Evolutionary conservation across 2,113 vertebrate genomes (phyloP).

Genomic region (Sinocyclocheilus anshuiensis): DNA sequence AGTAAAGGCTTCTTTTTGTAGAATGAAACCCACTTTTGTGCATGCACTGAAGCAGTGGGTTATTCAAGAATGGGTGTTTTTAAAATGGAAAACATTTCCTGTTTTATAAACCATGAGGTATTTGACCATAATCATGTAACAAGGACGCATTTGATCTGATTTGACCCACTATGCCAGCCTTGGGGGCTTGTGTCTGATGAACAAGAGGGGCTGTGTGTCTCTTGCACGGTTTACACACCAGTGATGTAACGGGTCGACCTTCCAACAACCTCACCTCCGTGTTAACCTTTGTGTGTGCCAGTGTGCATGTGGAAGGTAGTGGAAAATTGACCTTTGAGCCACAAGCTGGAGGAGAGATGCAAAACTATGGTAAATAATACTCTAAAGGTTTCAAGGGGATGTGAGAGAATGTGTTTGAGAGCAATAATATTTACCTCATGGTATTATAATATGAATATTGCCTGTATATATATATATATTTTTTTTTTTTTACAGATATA

Average conservation of each 20-base stretch:
- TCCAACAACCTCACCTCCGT: conserved; percentile 3
- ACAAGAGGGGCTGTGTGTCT: conserved; percentile 8
- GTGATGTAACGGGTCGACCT: conserved; percentile 34
- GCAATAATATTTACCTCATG: too few relatives aligned
- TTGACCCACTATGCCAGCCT: background rate
- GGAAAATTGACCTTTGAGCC: too few relatives aligned
- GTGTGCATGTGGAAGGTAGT: conserved; percentile 31
- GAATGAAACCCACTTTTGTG: conserved; percentile 42
- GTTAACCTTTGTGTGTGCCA: conserved; percentile 28
- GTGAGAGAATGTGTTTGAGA: too few relatives aligned
- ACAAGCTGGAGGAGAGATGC: too few relatives aligned
- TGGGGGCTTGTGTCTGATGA: conserved; percentile 19
- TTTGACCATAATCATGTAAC: background rate
- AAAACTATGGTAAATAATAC: background rate
- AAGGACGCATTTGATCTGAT: conserved; percentile 10
- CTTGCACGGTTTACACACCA: conserved; percentile 29
- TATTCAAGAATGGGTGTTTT: conserved; percentile 28
- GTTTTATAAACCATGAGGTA: background rate
- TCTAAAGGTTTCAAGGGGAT: too few relatives aligned
- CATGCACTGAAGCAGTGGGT: conserved; percentile 3
- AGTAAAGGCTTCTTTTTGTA: conserved; percentile 33
- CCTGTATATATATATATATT: too few relatives aligned
- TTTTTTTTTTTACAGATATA: too few relatives aligned
- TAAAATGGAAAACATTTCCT: conserved; percentile 8
- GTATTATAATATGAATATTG: too few relatives aligned